These are phyloP conservation scores for Drosophila bifasciata DNA, from an alignment of 1,140 invertebrate genomes.

Conservation along the genomic window DNA sequence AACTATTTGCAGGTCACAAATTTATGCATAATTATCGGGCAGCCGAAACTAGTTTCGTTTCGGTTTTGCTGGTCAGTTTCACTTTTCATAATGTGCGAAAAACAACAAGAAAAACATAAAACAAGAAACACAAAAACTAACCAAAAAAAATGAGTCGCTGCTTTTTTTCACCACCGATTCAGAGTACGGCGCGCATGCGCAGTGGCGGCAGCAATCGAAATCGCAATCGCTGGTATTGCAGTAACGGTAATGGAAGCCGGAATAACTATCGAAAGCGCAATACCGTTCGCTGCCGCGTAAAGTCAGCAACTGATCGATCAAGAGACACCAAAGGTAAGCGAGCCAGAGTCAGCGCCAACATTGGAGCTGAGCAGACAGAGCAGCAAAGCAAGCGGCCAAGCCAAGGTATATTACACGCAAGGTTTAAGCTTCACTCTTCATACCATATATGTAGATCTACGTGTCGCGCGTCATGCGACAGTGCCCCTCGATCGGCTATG, in stretches of 20 bases:
- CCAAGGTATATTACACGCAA: slow-evolving; percentile 13
- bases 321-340: slow-evolving; percentile 20
- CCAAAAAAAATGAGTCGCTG: slow-evolving; percentile 4
- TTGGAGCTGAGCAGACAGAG: slow-evolving; percentile 18
- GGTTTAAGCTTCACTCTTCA: too few relatives aligned
- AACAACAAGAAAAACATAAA: slow-evolving; percentile 16
- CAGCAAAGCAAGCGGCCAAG: slow-evolving; percentile 11
- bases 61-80: slow-evolving; percentile 47
- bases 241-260: too few relatives aligned
- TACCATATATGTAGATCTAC: too few relatives aligned
- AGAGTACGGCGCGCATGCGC: slow-evolving; percentile 35
- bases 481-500: too few relatives aligned
- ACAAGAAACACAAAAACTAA: slow-evolving; percentile 21
- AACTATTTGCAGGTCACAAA: slow-evolving; percentile 16
- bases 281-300: slow-evolving; percentile 72
- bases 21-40: not conserved
- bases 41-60: not conserved
- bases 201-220: not conserved
- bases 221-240: too few relatives aligned
- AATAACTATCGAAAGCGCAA: slow-evolving; percentile 19
- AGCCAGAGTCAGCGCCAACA: slow-evolving; percentile 19
- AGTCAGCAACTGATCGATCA: slow-evolving; percentile 77
- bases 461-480: too few relatives aligned
- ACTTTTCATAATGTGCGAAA: slow-evolving; percentile 42
- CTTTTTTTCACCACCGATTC: not conserved